phyloP scores from a whole-genome alignment of 1,140 invertebrate genomes.

The Alviniconcha marisindica region DNA sequence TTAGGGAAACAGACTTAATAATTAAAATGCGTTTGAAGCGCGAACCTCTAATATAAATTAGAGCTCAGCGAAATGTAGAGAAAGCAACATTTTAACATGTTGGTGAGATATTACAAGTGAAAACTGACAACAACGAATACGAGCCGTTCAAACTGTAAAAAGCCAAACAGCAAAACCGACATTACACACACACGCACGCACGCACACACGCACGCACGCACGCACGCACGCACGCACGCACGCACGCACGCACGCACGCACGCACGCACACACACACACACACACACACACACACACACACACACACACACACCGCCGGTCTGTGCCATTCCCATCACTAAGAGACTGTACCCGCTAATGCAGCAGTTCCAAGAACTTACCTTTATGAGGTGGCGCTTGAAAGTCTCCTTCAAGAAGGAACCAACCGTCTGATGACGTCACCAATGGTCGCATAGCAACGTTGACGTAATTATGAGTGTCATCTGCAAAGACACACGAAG shows the following conservation, averaged over 20 bases:
- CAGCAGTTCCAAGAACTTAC: too few species aligned
- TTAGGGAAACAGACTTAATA: too few species aligned
- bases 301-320: too few species aligned
- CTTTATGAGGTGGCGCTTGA: constrained; percentile 20
- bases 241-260: not conserved
- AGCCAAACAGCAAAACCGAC: not conserved
- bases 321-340: too few species aligned
- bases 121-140: not conserved
- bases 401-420: constrained; percentile 30
- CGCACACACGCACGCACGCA: not conserved
- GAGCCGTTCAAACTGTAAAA: not conserved
- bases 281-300: not conserved
- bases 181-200: not conserved
- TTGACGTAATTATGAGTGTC: constrained; percentile 8
- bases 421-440: constrained; percentile 13
- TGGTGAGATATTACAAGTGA: too few species aligned
- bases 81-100: too few species aligned
- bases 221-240: not conserved
- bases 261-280: not conserved
- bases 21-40: too few species aligned
- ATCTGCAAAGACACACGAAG: not conserved
- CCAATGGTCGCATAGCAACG: constrained; percentile 23
- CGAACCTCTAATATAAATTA: too few species aligned
- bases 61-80: too few species aligned
- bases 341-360: too few species aligned